These are phyloP conservation scores for Acrocera orbiculus DNA, from an alignment of 2,888 invertebrate genomes.

Conservation along the genomic window DNA sequence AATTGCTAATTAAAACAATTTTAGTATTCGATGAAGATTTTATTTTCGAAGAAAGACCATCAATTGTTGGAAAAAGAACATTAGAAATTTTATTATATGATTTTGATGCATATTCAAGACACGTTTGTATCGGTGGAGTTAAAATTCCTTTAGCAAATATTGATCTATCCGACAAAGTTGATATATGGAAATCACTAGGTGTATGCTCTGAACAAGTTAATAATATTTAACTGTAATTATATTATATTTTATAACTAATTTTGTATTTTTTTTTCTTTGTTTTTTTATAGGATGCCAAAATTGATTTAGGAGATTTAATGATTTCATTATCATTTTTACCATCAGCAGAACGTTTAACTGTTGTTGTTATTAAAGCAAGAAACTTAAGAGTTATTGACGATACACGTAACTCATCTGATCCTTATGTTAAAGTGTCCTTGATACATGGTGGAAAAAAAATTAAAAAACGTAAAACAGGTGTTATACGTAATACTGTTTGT, in stretches of 20 bases:
- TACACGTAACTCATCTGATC: slow-evolving; percentile 78
- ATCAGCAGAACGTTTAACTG: slow-evolving; percentile 75
- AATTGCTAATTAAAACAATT: background rate
- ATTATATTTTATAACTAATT: background rate
- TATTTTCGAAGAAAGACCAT: slow-evolving; percentile 42
- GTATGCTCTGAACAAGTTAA: slow-evolving; percentile 33
- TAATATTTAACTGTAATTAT: background rate
- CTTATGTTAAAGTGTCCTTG: slow-evolving; percentile 83
- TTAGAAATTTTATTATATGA: slow-evolving; percentile 46
- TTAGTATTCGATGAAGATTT: slow-evolving; percentile 50
- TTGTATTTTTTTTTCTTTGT: background rate
- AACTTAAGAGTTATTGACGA: slow-evolving; percentile 88
- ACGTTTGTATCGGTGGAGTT: slow-evolving; percentile 44
- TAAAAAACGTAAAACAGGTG: slow-evolving; percentile 85
- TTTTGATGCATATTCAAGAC: slow-evolving; percentile 45
- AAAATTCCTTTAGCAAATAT: slow-evolving; percentile 38
- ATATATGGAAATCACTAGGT: slow-evolving; percentile 38
- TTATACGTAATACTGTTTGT: slow-evolving; percentile 68
- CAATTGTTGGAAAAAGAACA: slow-evolving; percentile 34
- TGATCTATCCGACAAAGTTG: slow-evolving; percentile 38
- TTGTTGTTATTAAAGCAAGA: slow-evolving; percentile 80
- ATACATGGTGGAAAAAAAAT: slow-evolving; percentile 75
- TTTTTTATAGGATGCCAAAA: slow-evolving; percentile 35
- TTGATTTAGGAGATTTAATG: slow-evolving; percentile 82
- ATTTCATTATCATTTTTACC: slow-evolving; percentile 79